Conservation (phyloP, 2,888 invertebrate species). For the Autographa gamma region DNA sequence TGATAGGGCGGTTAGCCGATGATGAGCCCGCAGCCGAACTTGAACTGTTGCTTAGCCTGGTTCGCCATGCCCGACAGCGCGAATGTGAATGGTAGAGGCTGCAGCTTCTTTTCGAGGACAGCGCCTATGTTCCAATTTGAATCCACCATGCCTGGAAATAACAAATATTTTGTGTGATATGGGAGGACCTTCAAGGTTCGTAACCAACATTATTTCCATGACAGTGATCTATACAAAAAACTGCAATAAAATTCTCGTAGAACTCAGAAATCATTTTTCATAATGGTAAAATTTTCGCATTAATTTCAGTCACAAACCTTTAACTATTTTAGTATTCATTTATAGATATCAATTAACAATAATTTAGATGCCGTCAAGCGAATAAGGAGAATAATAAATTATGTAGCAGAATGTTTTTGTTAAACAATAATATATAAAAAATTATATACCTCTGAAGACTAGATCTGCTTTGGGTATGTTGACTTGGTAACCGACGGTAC, state of each 20-base stretch:
- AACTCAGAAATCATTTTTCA: too few species aligned
- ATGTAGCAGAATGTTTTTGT: too few species aligned
- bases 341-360: too few species aligned
- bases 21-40: slow-evolving; percentile 97
- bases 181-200: too few species aligned
- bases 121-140: slow-evolving; percentile 98
- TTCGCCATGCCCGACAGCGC: slow-evolving; percentile 97
- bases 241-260: too few species aligned
- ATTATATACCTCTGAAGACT: slow-evolving; percentile 94
- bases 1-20: slow-evolving; percentile 91
- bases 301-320: too few species aligned
- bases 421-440: background rate
- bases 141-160: slow-evolving; percentile 94
- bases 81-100: slow-evolving; percentile 97
- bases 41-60: slow-evolving; percentile 97
- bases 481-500: slow-evolving; percentile 97
- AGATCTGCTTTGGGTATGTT: slow-evolving; percentile 98
- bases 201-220: too few species aligned
- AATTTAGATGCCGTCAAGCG: too few species aligned
- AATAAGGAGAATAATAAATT: too few species aligned
- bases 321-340: too few species aligned
- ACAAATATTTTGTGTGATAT: background rate
- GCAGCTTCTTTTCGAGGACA: slow-evolving; percentile 97
- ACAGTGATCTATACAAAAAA: too few species aligned
- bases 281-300: too few species aligned